These are phyloP conservation scores for Troilus luridus DNA, from an alignment of 2,888 invertebrate genomes.

Conservation along the genomic window DNA sequence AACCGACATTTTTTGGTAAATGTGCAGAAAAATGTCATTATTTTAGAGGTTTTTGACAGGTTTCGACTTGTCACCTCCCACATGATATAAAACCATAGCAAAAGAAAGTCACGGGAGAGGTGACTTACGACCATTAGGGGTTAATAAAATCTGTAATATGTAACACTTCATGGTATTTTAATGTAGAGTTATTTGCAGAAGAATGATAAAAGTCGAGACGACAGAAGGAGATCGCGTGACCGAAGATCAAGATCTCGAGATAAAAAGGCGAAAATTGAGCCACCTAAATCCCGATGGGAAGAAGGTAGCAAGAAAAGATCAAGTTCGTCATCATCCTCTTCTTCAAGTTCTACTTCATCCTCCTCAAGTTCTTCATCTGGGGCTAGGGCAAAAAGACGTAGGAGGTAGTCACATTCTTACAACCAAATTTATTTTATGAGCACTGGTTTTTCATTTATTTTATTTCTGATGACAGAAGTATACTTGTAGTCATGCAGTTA, in stretches of 20 bases:
- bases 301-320: conserved; percentile 61
- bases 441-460: not conserved
- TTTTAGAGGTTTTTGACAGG: too few relatives aligned
- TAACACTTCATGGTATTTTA: not conserved
- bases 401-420: conserved; percentile 31
- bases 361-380: conserved; percentile 34
- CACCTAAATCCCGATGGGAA: conserved; percentile 51
- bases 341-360: conserved; percentile 9
- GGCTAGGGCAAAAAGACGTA: conserved; percentile 40
- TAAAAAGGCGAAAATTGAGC: conserved; percentile 60
- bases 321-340: conserved; percentile 33
- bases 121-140: too few relatives aligned
- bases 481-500: not conserved
- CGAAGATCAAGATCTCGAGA: conserved; percentile 61
- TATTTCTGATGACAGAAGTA: conserved; percentile 1
- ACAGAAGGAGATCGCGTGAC: conserved; percentile 59
- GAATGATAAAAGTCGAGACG: conserved; percentile 3
- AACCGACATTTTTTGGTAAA: too few relatives aligned
- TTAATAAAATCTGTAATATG: too few relatives aligned
- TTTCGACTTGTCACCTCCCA: too few relatives aligned
- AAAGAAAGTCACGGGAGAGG: too few relatives aligned
- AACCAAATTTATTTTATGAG: not conserved
- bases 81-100: too few relatives aligned
- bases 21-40: too few relatives aligned
- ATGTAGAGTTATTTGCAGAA: conserved; percentile 7